Evolutionary conservation across 2,888 invertebrate genomes (phyloP).

Genomic region (Furcula furcula): DNA sequence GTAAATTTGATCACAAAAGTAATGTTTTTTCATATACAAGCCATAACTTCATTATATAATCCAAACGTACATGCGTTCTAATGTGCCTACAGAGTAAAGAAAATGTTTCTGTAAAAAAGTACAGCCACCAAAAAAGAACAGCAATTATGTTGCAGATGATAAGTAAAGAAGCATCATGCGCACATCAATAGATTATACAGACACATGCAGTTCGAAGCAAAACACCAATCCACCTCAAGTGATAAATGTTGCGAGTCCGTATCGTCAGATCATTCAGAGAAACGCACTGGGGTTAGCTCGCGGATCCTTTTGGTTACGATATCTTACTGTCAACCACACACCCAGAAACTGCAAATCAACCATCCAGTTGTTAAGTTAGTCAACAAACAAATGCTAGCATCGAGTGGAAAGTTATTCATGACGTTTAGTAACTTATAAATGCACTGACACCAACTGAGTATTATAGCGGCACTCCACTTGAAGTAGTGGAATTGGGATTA

Average conservation of each 20-base stretch:
- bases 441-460: no score
- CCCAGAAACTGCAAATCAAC: slow-evolving; percentile 93
- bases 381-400: neutral
- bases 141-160: neutral
- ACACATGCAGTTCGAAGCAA: slow-evolving; percentile 41
- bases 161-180: slow-evolving; percentile 26
- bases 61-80: no score
- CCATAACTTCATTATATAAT: no score
- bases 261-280: slow-evolving; percentile 87
- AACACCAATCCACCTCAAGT: slow-evolving; percentile 73
- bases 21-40: no score
- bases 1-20: no score
- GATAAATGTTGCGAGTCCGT: slow-evolving; percentile 53
- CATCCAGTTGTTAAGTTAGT: slow-evolving; percentile 47
- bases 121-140: no score
- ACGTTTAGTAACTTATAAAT: no score
- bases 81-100: no score
- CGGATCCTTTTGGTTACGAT: slow-evolving; percentile 99
- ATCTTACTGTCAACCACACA: slow-evolving; percentile 97
- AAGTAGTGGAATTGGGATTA: no score
- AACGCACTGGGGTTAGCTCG: slow-evolving; percentile 98
- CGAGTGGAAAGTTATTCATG: neutral
- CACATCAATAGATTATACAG: slow-evolving; percentile 6
- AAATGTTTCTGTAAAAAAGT: no score
- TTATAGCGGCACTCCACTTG: no score